phyloP scores from a whole-genome alignment of 1,140 invertebrate species.

The Drosophila willistoni region DNA sequence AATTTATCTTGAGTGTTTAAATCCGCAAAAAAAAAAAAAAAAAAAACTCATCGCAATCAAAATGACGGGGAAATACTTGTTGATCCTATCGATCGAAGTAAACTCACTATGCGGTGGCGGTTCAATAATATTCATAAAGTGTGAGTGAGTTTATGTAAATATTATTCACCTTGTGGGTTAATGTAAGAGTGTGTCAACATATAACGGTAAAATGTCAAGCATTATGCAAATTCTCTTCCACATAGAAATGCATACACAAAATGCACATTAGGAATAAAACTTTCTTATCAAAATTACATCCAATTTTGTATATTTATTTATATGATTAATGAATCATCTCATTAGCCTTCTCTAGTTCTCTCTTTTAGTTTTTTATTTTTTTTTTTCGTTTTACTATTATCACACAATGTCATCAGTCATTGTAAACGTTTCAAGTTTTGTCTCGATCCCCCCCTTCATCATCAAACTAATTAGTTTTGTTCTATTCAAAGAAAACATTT shows the following conservation, averaged over 20 bases:
- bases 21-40: neutral
- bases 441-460: neutral
- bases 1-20: conserved; percentile 2
- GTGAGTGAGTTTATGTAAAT: neutral
- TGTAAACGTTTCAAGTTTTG: neutral
- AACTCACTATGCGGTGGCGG: neutral
- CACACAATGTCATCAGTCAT: conserved; percentile 2
- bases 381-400: neutral
- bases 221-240: too few relatives aligned
- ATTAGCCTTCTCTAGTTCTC: neutral
- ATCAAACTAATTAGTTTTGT: conserved; percentile 7
- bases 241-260: too few relatives aligned
- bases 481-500: neutral
- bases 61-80: conserved; percentile 10
- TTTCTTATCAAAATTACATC: conserved; percentile 8
- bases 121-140: neutral
- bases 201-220: neutral
- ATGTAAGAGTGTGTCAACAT: neutral
- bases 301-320: neutral
- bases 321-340: conserved; percentile 9
- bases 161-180: conserved; percentile 1
- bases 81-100: neutral
- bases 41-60: neutral
- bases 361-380: neutral
- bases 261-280: too few relatives aligned